Conservation (phyloP, 2,888 invertebrate genomes). For the Ceriagrion tenellum region DNA sequence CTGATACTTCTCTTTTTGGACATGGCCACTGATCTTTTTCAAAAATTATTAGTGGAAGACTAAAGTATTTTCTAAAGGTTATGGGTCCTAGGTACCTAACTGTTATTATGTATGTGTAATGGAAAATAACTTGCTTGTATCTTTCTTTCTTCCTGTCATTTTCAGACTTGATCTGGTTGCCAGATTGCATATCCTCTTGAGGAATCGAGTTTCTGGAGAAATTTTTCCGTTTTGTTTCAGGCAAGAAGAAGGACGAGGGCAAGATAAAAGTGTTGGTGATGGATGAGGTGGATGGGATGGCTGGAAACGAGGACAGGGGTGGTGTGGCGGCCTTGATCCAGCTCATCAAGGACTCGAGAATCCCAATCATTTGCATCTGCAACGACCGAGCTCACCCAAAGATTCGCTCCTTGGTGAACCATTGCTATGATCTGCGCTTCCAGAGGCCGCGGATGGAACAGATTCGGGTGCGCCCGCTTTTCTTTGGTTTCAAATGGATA, state of each 20-base stretch:
- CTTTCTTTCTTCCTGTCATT: background rate
- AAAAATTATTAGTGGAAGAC: no score
- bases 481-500: background rate
- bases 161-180: no score
- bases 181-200: background rate
- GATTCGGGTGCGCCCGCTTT: constrained; percentile 84
- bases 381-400: constrained; percentile 97
- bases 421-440: constrained; percentile 96
- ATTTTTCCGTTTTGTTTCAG: background rate
- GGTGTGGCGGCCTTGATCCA: constrained; percentile 96
- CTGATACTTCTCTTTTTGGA: no score
- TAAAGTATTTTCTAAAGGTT: no score
- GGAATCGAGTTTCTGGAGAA: background rate
- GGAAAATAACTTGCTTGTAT: background rate
- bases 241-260: background rate
- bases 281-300: constrained; percentile 99
- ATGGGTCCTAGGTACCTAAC: no score
- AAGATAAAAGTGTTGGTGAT: constrained; percentile 96
- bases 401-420: constrained; percentile 94
- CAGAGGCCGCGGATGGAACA: constrained; percentile 92
- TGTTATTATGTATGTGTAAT: no score
- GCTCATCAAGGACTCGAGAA: constrained; percentile 91
- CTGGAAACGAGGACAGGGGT: constrained; percentile 97
- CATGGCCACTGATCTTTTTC: no score
- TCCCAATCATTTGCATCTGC: constrained; percentile 98